Evolutionary conservation across 2,888 invertebrate genomes (phyloP).

Genomic region (Orchesella flavescens): DNA sequence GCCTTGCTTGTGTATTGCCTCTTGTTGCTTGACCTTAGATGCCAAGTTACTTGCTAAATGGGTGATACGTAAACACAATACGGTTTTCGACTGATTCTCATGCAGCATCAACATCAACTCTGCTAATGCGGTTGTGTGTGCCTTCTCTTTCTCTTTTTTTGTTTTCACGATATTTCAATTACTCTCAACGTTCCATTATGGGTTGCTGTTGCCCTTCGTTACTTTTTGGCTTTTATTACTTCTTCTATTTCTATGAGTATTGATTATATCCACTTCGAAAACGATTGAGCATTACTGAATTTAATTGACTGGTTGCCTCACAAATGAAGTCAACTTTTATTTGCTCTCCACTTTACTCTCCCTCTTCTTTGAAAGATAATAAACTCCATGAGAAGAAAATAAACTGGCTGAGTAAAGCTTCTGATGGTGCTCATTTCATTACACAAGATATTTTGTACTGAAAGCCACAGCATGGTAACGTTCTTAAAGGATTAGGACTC

Average conservation of each 20-base stretch:
- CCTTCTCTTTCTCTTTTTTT: neutral
- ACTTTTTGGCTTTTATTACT: conserved; percentile 50
- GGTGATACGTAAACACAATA: conserved; percentile 10
- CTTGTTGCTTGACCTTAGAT: conserved; percentile 51
- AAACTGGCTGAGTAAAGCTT: conserved; percentile 29
- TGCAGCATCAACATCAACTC: conserved; percentile 25
- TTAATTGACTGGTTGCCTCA: conserved; percentile 60
- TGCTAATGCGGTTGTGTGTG: neutral
- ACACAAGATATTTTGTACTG: neutral
- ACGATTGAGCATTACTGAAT: conserved; percentile 60
- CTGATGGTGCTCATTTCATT: neutral
- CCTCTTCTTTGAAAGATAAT: conserved; percentile 42
- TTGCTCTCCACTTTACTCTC: conserved; percentile 60
- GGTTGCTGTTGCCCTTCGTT: conserved; percentile 46
- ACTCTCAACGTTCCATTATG: conserved; percentile 30
- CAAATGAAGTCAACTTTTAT: conserved; percentile 64
- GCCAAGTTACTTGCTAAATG: conserved; percentile 53
- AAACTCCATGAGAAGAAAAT: conserved; percentile 37
- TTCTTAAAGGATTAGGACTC: too few relatives aligned
- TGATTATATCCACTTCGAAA: conserved; percentile 34
- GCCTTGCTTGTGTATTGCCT: neutral
- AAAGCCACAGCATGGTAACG: too few relatives aligned
- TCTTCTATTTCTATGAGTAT: conserved; percentile 30
- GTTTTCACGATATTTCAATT: conserved; percentile 1
- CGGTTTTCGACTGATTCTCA: conserved; percentile 25